Base-by-base conservation (phyloP, 1,140 invertebrate genomes). In the Steinernema feltiae region DNA sequence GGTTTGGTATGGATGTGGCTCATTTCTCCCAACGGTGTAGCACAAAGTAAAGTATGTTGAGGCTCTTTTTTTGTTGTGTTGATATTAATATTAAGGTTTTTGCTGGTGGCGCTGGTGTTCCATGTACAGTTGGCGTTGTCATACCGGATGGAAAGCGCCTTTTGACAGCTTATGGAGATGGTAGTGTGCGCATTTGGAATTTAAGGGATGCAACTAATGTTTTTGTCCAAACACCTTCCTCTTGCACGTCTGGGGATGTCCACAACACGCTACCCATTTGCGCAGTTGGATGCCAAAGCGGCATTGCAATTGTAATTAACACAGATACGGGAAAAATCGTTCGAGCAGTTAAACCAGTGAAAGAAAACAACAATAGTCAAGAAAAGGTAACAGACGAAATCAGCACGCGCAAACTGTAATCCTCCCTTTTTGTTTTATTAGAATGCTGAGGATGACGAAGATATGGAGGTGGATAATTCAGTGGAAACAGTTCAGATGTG, bases 1-100 rank as follows among this genome's bases (percentile, higher is more conserved):
- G 76, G 79, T 69, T 74, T 80, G 32, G 21, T 80, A 7, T 80
- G 79, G 79, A 80, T 80, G 79, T 80, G 79, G 79, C 48, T 80
- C 29, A 77, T 80, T 71, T 74, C 77, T 1, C 35, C 31, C 7
- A 77, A 74, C 17, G 79, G 79, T 46, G 77, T 79, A 30, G 78
- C 76, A 1, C 78, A 80, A 75, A 74, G 72, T 15, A 80, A 80
- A 73, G 78, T 80, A 31, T n/a, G 12, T 35, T 27, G 3, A 63
- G 17, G 12, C 32, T 72, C 71, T 29, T 30, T 27, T 27, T 32
- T 21, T n/a, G 12, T 31, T 18, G 15, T 35, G 21, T 12, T 7
- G n/a, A 27, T 18, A 35, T 21, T 69, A 1, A 35, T n/a, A 72
- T 78, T 27, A 30, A 79, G 78, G 71, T 79, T 1, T 79, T 63